Evolutionary conservation across 2,797 vertebrate species (phyloP).

Genomic region (Thalassophryne amazonica): DNA sequence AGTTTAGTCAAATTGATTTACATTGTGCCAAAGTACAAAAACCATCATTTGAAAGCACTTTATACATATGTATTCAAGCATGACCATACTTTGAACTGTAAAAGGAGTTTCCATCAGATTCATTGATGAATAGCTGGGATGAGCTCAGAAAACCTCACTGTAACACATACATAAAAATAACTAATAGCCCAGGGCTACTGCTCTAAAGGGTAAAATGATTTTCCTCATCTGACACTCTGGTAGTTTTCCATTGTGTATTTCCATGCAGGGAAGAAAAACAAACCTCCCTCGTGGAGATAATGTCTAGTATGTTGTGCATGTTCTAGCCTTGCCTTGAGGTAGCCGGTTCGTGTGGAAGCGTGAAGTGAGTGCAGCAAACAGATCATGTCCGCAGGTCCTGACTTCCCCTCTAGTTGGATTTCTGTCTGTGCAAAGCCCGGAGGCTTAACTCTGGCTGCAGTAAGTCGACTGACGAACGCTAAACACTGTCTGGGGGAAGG

Average conservation of each 20-base stretch:
- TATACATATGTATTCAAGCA: too few relatives aligned
- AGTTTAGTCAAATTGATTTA: too few relatives aligned
- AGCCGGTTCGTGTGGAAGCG: conserved; percentile 23
- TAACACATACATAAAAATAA: too few relatives aligned
- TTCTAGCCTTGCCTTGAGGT: conserved; percentile 17
- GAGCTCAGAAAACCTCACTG: too few relatives aligned
- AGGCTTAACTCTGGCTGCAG: conserved; percentile 65
- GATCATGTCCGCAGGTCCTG: conserved; percentile 54
- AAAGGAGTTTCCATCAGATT: too few relatives aligned
- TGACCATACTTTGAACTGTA: too few relatives aligned
- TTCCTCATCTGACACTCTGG: neutral
- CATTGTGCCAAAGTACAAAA: too few relatives aligned
- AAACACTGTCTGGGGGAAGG: conserved; percentile 65
- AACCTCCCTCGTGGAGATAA: neutral
- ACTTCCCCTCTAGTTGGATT: conserved; percentile 57
- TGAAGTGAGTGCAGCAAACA: conserved; percentile 46
- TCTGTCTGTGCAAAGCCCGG: conserved; percentile 68
- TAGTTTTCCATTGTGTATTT: neutral
- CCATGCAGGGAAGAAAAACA: neutral
- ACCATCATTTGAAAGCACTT: too few relatives aligned
- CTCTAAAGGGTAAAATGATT: too few relatives aligned
- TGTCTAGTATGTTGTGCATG: neutral
- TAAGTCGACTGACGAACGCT: conserved; percentile 69
- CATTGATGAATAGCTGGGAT: too few relatives aligned
- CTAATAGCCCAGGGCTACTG: too few relatives aligned